Evolutionary conservation across 1,140 invertebrate genomes (phyloP), one percentile per base, ranked within the genome.

Genomic region (Drosophila triauraria): DNA sequence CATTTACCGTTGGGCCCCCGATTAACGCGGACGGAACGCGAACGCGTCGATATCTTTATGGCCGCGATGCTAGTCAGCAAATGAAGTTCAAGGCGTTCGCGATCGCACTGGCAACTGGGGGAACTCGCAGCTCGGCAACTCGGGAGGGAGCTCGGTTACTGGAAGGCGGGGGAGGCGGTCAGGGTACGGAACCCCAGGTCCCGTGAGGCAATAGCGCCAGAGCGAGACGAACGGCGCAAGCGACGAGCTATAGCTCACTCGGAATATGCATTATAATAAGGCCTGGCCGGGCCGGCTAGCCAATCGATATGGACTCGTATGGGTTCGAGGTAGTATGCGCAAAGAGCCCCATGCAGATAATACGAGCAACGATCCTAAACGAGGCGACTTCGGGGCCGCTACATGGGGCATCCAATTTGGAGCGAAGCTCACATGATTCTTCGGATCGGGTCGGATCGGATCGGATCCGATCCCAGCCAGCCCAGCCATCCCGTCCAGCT

Each of bases 31-130:
- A 64, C 71, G 53, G 53, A 54, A 54, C n/a, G 38, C 47, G 57
- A 44, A 77, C 58, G 54, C 67, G 77, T 50, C 68, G 71, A 83
- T 84, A 85, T 90, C 74, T 91, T 85, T 90, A 88, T 91, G 78
- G 67, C 51, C 51, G 70, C 81, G 78, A 74, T 82, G 84, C 84
- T 72, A 68, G 74, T 71, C 78, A 82, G 69, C 81, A 81, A 88
- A 90, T 90, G 84, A 88, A 88, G 85, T 88, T 90, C 85, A 88
- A 88, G 85, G 85, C 85, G 56, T 58, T 65, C 75, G 50, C 76
- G 70, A 72, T 77, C 75, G 75, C 32, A 68, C 56, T 77, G 74
- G 74, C 72, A 64, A 46, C 60, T 75, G 50, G 72, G 32, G 62
- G 64, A 63, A 63, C 43, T 72, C 38, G 53, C 23, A 35, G 61